Conservation (phyloP, 2,797 vertebrate species). For the Anabacerthia variegaticeps region DNA sequence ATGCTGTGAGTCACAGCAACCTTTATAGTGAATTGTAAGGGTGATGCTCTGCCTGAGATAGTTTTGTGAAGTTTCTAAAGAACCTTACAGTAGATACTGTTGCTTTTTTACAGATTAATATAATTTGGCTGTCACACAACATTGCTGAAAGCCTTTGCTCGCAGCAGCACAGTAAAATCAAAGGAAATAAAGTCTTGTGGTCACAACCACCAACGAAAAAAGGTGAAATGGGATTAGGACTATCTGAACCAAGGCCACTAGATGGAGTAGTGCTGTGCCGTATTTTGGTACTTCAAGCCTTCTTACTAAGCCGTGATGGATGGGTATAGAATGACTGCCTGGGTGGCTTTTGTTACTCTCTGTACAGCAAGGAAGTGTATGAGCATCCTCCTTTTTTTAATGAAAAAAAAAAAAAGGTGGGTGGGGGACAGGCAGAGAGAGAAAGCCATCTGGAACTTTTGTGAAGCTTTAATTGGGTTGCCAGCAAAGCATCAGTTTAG, state of each 20-base stretch:
- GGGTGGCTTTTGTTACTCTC: background rate
- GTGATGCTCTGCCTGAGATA: background rate
- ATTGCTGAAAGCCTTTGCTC: background rate
- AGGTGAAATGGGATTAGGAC: background rate
- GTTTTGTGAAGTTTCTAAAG: background rate
- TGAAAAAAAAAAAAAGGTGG: background rate
- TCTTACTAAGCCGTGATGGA: background rate
- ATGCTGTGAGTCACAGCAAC: background rate
- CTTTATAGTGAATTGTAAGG: background rate
- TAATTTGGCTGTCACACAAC: background rate
- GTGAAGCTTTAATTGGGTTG: background rate
- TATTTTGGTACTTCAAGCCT: background rate
- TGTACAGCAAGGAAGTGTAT: background rate
- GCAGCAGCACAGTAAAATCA: background rate
- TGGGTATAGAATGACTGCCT: background rate
- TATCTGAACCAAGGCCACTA: slow-evolving; percentile 45
- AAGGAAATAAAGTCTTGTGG: background rate
- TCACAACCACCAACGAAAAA: background rate
- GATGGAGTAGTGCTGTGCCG: slow-evolving; percentile 46
- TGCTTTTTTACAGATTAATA: background rate
- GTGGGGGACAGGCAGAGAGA: background rate
- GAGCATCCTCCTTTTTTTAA: background rate
- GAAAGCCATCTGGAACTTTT: background rate
- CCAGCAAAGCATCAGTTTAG: background rate
- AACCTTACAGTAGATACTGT: background rate